Conservation (phyloP, 2,113 vertebrate species). For the Rhegmatorhina hoffmannsi region DNA sequence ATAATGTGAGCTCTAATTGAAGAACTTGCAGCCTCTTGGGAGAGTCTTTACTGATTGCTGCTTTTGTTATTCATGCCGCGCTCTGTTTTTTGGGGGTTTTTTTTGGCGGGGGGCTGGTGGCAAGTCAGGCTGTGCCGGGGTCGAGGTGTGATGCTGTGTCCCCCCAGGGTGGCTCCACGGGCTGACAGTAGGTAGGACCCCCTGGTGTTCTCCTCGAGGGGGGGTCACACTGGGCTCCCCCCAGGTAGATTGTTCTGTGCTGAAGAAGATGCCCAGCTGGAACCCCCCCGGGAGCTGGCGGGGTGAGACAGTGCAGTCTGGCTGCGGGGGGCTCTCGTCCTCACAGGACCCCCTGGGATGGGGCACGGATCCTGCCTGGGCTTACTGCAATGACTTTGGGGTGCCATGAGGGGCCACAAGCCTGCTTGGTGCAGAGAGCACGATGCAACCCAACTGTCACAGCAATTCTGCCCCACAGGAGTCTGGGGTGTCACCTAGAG, state of each 20-base stretch:
- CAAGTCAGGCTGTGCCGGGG: background rate
- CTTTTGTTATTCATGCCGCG: slow-evolving; percentile 42
- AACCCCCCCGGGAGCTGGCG: background rate
- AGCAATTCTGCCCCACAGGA: background rate
- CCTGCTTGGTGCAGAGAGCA: background rate
- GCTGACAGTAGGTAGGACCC: background rate
- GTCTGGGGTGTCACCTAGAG: background rate
- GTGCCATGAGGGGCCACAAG: background rate
- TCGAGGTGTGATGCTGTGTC: background rate
- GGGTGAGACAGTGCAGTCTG: background rate
- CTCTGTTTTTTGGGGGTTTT: background rate
- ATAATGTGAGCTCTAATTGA: slow-evolving; percentile 73
- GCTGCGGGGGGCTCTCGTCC: background rate
- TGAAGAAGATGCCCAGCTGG: background rate
- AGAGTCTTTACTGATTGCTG: slow-evolving; percentile 58
- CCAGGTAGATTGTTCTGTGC: background rate
- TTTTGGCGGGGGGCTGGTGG: background rate
- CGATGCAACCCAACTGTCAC: background rate
- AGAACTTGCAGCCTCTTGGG: slow-evolving; percentile 68
- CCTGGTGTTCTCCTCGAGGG: background rate
- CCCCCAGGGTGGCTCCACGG: fast-evolving
- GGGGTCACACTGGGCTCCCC: background rate
- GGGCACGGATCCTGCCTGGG: background rate
- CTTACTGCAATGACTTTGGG: fast-evolving
- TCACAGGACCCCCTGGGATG: background rate